Conservation (phyloP, 2,888 invertebrate species). For the Hyles lineata region DNA sequence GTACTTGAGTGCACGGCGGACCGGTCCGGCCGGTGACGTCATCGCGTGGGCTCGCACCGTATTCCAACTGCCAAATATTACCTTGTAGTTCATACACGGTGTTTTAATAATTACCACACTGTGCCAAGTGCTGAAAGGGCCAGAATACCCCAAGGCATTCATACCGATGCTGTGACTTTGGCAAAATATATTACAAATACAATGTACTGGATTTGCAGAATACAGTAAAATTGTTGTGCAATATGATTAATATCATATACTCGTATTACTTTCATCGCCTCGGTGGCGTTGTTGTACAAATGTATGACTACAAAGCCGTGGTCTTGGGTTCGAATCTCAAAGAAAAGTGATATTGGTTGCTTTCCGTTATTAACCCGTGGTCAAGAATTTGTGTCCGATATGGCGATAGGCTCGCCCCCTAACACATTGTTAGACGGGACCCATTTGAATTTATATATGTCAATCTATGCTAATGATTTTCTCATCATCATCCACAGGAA, state of each 20-base stretch:
- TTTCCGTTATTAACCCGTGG: too few species aligned
- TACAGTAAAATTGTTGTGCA: conserved; percentile 4
- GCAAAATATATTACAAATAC: not conserved
- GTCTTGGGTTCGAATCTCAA: too few species aligned
- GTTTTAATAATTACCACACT: conserved; percentile 33
- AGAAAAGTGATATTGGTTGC: too few species aligned
- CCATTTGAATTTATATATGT: not conserved
- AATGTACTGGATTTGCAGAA: not conserved
- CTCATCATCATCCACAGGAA: too few species aligned
- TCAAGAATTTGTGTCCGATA: too few species aligned
- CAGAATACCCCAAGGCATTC: not conserved
- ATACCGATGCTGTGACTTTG: not conserved
- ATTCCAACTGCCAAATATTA: conserved; percentile 41
- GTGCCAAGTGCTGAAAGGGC: conserved; percentile 1
- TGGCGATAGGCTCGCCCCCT: too few species aligned
- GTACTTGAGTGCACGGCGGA: conserved; percentile 47
- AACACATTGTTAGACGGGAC: too few species aligned
- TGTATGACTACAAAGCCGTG: too few species aligned
- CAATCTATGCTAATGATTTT: not conserved
- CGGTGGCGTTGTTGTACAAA: too few species aligned
- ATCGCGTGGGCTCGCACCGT: conserved; percentile 49
- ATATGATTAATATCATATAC: not conserved
- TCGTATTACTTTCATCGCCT: too few species aligned
- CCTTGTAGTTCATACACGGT: conserved; percentile 33
- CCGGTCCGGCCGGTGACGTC: conserved; percentile 62